phyloP scores from a whole-genome alignment of 2,797 vertebrate species.

The Selene dorsalis region DNA sequence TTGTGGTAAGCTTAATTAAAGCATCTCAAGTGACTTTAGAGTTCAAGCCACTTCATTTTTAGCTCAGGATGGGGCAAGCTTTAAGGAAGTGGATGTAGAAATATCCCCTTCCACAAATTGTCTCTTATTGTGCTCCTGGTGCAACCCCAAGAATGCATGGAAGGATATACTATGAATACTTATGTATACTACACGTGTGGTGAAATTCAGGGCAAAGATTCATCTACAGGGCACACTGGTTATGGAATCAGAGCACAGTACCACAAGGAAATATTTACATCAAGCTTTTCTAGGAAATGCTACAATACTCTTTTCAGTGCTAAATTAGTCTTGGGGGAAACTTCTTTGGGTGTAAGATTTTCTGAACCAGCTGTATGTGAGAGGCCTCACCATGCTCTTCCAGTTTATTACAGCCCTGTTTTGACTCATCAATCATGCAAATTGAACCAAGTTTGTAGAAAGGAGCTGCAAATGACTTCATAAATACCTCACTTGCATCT shows the following conservation, averaged over 20 bases:
- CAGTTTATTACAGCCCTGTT: not conserved
- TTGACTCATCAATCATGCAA: not conserved
- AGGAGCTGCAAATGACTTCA: not conserved
- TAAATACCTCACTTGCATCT: not conserved
- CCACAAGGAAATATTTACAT: not conserved
- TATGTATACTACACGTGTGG: slow-evolving; percentile 13
- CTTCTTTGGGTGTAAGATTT: not conserved
- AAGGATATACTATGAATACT: slow-evolving; percentile 70
- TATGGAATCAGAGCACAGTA: not conserved
- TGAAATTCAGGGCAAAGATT: slow-evolving; percentile 41
- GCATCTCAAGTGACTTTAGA: slow-evolving; percentile 26
- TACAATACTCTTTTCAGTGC: not conserved
- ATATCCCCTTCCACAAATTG: slow-evolving; percentile 83
- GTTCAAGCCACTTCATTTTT: slow-evolving; percentile 47
- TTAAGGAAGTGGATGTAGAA: slow-evolving; percentile 70
- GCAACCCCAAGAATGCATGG: slow-evolving; percentile 60
- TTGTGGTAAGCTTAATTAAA: slow-evolving; percentile 49
- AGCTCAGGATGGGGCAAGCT: slow-evolving; percentile 51
- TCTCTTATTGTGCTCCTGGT: slow-evolving; percentile 60
- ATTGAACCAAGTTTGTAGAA: not conserved
- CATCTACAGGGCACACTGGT: slow-evolving; percentile 7
- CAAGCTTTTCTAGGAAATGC: not conserved
- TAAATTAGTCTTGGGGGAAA: not conserved
- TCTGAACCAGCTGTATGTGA: not conserved
- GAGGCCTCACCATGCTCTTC: not conserved